Percentiles rank a stretch among this genome's conserved stretches.
Conservation (phyloP, 2,888 invertebrate species). For the Andrena praecox region DNA sequence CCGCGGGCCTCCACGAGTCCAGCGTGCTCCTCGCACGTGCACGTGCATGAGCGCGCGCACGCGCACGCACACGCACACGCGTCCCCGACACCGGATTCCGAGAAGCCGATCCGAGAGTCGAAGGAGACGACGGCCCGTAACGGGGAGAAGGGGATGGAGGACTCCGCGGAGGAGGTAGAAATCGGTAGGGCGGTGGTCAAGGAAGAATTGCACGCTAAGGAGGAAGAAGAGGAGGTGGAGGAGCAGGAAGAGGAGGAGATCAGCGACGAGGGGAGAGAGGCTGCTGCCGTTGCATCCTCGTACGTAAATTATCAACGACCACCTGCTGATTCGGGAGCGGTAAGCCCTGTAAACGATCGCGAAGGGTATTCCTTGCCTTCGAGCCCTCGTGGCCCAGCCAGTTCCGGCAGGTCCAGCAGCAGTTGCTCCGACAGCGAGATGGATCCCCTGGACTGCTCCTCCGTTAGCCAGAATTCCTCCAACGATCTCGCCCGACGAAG, state of each 20-base stretch:
- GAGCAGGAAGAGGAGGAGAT: conserved; percentile 16
- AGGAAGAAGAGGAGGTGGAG: conserved; percentile 17
- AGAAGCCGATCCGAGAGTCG: conserved; percentile 69
- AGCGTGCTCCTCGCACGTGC: conserved; percentile 65
- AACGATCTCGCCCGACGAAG: conserved; percentile 79
- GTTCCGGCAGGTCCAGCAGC: conserved; percentile 76
- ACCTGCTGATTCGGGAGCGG: conserved; percentile 68
- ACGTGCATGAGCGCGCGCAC: conserved; percentile 70
- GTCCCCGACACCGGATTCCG: conserved; percentile 69
- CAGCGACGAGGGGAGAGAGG: conserved; percentile 51
- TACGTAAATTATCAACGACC: conserved; percentile 72
- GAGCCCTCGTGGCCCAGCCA: conserved; percentile 76
- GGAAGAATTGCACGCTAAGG: conserved; percentile 55
- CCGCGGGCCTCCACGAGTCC: conserved; percentile 68
- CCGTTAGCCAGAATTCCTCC: conserved; percentile 52
- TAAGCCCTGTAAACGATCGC: conserved; percentile 69
- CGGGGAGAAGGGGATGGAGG: conserved; percentile 53
- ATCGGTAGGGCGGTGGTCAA: conserved; percentile 55
- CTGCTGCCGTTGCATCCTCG: conserved; percentile 39
- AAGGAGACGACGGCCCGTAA: conserved; percentile 37
- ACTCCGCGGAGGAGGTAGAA: conserved; percentile 44
- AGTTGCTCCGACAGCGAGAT: conserved; percentile 82
- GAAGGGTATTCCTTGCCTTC: conserved; percentile 71
- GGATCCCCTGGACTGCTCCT: conserved; percentile 77
- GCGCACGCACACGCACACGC: conserved; percentile 66